These are phyloP conservation scores for Heteronetta atricapilla DNA, from an alignment of 2,113 vertebrate species.

Conservation along the genomic window DNA sequence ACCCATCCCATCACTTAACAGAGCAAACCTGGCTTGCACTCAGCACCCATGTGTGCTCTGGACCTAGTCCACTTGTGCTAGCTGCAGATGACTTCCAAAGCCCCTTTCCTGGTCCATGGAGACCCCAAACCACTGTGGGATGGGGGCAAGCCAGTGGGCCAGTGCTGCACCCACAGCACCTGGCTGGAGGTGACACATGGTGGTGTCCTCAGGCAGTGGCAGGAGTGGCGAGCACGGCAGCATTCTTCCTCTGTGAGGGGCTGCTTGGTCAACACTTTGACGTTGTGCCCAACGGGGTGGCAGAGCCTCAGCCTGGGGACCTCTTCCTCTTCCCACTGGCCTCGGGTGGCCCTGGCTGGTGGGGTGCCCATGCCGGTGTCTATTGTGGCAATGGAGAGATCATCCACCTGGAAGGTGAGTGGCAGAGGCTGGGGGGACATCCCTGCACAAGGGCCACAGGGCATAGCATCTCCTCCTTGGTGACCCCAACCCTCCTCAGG, in stretches of 20 bases:
- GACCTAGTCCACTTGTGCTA: too few relatives aligned
- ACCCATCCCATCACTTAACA: rapidly evolving
- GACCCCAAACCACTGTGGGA: neutral
- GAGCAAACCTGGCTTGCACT: neutral
- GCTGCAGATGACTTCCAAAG: neutral
- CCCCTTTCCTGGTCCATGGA: neutral
- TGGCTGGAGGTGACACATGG: neutral
- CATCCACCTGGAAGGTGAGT: constrained; percentile 65
- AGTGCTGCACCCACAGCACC: neutral
- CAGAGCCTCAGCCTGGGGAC: neutral
- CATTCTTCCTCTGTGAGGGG: constrained; percentile 40
- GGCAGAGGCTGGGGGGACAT: too few relatives aligned
- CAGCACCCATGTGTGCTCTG: neutral
- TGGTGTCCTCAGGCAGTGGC: neutral
- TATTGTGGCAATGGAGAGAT: constrained; percentile 38
- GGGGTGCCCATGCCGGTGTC: neutral
- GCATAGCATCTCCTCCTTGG: rapidly evolving
- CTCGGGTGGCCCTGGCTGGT: neutral
- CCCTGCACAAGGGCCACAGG: rapidly evolving
- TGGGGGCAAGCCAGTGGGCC: neutral
- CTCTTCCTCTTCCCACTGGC: constrained; percentile 61
- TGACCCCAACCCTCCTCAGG: neutral
- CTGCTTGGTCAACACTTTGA: constrained; percentile 28
- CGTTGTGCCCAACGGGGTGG: neutral
- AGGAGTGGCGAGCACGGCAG: neutral